Evolutionary conservation across 2,888 invertebrate species (phyloP).

Genomic region (Metacarcinus magister): DNA sequence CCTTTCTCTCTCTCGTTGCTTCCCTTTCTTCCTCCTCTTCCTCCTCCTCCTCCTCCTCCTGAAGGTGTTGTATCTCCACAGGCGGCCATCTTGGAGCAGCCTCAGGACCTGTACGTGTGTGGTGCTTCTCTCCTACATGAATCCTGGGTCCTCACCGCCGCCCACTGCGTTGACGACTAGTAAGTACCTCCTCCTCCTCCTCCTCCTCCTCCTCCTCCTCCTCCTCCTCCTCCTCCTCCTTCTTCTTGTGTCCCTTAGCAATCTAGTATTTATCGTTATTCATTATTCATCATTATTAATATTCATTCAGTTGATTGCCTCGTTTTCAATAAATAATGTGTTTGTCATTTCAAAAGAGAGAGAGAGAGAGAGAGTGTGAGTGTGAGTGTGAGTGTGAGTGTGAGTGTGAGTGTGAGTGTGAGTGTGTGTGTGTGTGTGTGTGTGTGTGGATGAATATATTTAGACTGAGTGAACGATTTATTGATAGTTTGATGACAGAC

Average conservation of each 20-base stretch:
- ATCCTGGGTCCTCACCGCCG: constrained; percentile 85
- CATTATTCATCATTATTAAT: too few relatives aligned
- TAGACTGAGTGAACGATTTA: too few relatives aligned
- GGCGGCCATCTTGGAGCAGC: constrained; percentile 85
- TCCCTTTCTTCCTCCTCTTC: not conserved
- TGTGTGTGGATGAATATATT: not conserved
- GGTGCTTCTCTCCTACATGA: constrained; percentile 85
- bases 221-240: not conserved
- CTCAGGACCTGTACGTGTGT: constrained; percentile 85
- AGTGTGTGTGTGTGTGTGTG: constrained; percentile 32
- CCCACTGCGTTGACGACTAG: constrained; percentile 85
- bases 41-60: not conserved
- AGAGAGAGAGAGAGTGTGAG: too few relatives aligned
- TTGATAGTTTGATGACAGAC: too few relatives aligned
- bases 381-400: not conserved
- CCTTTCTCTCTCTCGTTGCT: not conserved
- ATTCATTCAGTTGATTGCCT: too few relatives aligned
- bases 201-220: constrained; percentile 6
- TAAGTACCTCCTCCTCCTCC: constrained; percentile 83
- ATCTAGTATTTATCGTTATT: too few relatives aligned
- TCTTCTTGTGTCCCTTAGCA: too few relatives aligned
- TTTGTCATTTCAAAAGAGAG: too few relatives aligned
- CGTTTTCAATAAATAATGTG: too few relatives aligned
- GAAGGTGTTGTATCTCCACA: constrained; percentile 81
- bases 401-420: constrained; percentile 38